A percentile compares a stretch with the other conserved stretches of the same genome.
Conservation (phyloP, 2,113 vertebrate genomes). For the Aplodontia rufa region DNA sequence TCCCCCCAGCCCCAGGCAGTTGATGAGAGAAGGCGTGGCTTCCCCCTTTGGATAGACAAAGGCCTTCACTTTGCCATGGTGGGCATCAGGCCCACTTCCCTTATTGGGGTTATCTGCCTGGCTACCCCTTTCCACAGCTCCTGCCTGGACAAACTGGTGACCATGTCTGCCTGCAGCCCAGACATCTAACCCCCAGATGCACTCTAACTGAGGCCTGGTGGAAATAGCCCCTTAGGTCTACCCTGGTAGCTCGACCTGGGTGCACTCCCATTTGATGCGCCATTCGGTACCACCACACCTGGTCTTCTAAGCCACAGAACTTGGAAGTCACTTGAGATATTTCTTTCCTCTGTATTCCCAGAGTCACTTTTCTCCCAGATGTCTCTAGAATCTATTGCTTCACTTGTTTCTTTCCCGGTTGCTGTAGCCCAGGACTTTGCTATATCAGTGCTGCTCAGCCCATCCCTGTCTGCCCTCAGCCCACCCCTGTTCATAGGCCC, state of each 20-base stretch:
- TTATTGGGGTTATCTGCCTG: not conserved
- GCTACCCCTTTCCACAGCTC: not conserved
- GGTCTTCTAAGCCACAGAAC: not conserved
- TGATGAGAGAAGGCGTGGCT: not conserved
- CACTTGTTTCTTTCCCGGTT: not conserved
- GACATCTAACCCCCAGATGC: not conserved
- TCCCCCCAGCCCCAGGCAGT: not conserved
- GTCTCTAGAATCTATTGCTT: not conserved
- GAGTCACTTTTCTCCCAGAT: not conserved
- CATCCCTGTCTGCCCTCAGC: not conserved
- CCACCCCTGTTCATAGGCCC: not conserved
- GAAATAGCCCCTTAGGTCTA: not conserved
- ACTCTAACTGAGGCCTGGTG: accelerated
- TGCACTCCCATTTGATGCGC: accelerated
- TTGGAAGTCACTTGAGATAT: not conserved
- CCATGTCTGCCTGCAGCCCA: not conserved
- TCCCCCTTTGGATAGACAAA: not conserved
- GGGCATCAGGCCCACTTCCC: not conserved
- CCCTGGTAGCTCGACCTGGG: not conserved
- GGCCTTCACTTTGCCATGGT: not conserved
- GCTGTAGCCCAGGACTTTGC: not conserved
- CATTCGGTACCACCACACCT: not conserved
- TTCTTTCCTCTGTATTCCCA: not conserved
- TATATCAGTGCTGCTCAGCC: not conserved
- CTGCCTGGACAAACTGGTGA: not conserved